Base-by-base conservation (phyloP, 2,888 invertebrate species). In the Ischnura elegans region DNA sequence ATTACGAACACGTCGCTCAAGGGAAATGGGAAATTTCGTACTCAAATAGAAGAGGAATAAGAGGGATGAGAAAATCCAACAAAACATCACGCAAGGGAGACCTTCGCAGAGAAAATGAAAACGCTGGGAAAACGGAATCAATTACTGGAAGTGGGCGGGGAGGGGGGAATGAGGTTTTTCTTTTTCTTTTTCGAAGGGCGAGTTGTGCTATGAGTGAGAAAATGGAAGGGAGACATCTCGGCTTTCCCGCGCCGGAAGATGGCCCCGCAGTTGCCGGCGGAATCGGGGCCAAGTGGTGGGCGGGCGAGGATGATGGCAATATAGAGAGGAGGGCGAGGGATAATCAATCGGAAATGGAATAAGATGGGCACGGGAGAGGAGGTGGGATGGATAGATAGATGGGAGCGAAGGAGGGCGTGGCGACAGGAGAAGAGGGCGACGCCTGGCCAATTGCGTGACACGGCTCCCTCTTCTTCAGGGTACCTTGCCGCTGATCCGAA, bases 311-410 rank as follows among this genome's bases (percentile, higher is more conserved):
- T 36, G 76, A 76, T 76, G 76, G 76, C 29, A 36, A 36, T 29
- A n/a, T n/a, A 10, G 76, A 1, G 76, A 25, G 43, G 25, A 45
- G 8, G 85, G 19, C 13, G 86, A 25, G n/a, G 45, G 86, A 86
- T 43, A 86, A 45, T 86, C 45, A 86, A 86, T 45, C 45, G 45
- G 86, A 86, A 45, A 86, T 43, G 86, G 86, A 86, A 86, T 45
- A 86, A 45, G 45, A 45, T 43, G 45, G 45, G n/a, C 86, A 42
- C 21, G 85, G 10, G 43, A 19, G 51, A 13, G 42, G 51, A 13
- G 51, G 51, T 51, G 51, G 51, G 51, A 13, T 51, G 6, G 43
- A 8, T 42, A 25, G 13, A 0, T 0, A 45, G 42, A 25, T 21
- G 43, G 43, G 45, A 21, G n/a, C 42, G 42, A 25, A 21, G 43